A percentile compares a stretch with the other conserved stretches of the same genome.
phyloP scores from a whole-genome alignment of 2,888 invertebrate genomes.

The Anoplius nigerrimus region DNA sequence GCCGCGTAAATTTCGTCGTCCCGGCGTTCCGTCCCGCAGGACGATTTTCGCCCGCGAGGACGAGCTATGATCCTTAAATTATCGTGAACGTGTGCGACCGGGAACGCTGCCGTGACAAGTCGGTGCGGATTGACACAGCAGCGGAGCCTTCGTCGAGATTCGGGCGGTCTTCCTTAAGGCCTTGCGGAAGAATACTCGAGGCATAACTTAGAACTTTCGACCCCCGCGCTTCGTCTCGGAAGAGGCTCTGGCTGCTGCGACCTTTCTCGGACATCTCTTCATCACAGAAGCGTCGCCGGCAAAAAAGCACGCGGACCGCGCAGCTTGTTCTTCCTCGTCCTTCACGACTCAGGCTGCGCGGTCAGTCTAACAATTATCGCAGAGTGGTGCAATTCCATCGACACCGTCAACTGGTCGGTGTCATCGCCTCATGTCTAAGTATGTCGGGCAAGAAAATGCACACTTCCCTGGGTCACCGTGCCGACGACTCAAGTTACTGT shows the following conservation, averaged over 20 bases:
- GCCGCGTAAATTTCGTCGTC: conserved; percentile 53
- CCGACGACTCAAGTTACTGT: conserved; percentile 30
- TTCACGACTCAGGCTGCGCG: no score
- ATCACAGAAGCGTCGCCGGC: conserved; percentile 68
- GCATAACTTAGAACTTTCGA: not conserved
- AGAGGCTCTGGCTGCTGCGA: conserved; percentile 67
- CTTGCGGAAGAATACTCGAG: not conserved
- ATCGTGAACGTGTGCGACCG: conserved; percentile 32
- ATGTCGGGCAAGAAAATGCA: no score
- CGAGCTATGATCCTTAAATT: no score
- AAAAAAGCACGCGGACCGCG: conserved; percentile 39
- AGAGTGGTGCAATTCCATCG: no score
- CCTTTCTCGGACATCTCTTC: conserved; percentile 57
- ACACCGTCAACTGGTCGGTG: no score
- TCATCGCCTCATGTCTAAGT: no score
- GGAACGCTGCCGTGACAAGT: conserved; percentile 71
- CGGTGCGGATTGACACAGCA: conserved; percentile 59
- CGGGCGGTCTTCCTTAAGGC: not conserved
- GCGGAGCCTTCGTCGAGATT: conserved; percentile 61
- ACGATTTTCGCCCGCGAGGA: conserved; percentile 36
- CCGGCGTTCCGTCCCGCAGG: conserved; percentile 49
- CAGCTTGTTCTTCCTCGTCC: no score
- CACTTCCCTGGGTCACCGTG: conserved; percentile 4
- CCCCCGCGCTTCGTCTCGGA: not conserved
- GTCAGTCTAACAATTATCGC: no score